Percentiles rank a stretch among this genome's conserved stretches.
phyloP scores from a whole-genome alignment of 2,113 vertebrate species.

The Cynocephalus volans region DNA sequence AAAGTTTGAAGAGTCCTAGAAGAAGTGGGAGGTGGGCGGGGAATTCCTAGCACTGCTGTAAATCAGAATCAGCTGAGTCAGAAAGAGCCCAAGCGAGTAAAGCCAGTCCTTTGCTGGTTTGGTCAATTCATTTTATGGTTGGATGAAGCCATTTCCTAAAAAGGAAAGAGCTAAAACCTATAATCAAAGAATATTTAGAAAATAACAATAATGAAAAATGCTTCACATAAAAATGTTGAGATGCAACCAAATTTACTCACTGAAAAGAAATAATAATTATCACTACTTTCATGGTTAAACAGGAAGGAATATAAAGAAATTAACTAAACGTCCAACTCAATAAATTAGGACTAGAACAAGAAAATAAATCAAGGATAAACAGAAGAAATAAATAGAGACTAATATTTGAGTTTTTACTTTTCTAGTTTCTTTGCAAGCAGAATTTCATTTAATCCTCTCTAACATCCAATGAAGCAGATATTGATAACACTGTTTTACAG shows the following conservation, averaged over 20 bases:
- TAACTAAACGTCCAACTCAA: slow-evolving; percentile 51
- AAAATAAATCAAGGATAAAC: slow-evolving; percentile 59
- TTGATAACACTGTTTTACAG: background rate
- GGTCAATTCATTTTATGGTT: slow-evolving; percentile 57
- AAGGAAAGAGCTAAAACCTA: slow-evolving; percentile 66
- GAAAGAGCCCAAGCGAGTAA: background rate
- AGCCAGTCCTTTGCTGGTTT: background rate
- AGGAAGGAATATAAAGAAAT: slow-evolving; percentile 73
- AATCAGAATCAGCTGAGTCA: no score
- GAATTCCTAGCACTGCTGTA: background rate
- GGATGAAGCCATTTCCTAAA: slow-evolving; percentile 62
- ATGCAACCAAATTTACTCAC: slow-evolving; percentile 61
- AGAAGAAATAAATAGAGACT: slow-evolving; percentile 40
- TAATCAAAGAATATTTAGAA: slow-evolving; percentile 73
- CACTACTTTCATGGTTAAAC: slow-evolving; percentile 41
- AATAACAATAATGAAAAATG: slow-evolving; percentile 73
- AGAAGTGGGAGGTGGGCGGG: no score
- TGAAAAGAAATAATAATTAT: background rate
- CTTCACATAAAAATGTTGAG: slow-evolving; percentile 64
- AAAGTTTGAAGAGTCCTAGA: background rate
- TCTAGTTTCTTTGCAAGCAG: background rate
- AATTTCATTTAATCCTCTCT: background rate
- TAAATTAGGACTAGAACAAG: slow-evolving; percentile 60
- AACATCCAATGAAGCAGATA: background rate
- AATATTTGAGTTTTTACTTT: slow-evolving; percentile 12